These are phyloP conservation scores for Leptinotarsa lineolata DNA, from an alignment of 1,140 invertebrate species.

Conservation along the genomic window DNA sequence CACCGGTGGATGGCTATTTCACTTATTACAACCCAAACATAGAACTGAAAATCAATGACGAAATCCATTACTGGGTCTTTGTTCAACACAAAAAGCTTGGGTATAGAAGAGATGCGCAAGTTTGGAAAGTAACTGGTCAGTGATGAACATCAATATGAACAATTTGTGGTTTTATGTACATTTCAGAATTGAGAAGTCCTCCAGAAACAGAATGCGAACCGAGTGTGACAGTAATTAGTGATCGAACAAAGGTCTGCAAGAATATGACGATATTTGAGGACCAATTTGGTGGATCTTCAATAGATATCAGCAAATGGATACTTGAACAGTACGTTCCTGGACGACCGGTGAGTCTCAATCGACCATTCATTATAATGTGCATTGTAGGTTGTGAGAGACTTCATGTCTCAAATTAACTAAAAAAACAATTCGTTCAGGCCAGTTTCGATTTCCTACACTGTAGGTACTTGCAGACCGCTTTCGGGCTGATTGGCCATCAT, in stretches of 20 bases:
- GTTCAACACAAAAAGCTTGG: slow-evolving; percentile 48
- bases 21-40: slow-evolving; percentile 41
- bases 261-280: slow-evolving; percentile 45
- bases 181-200: not conserved
- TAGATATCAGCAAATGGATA: slow-evolving; percentile 42
- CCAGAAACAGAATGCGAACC: slow-evolving; percentile 3
- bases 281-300: slow-evolving; percentile 33
- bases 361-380: not conserved
- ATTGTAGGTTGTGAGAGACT: no score
- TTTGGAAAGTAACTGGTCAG: slow-evolving; percentile 46
- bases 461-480: no score
- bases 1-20: slow-evolving; percentile 43
- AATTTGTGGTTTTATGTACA: not conserved
- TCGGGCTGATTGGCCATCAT: no score
- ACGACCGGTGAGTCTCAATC: slow-evolving; percentile 16
- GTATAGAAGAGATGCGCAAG: slow-evolving; percentile 44
- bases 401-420: no score
- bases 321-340: slow-evolving; percentile 42
- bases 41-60: slow-evolving; percentile 44
- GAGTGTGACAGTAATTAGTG: slow-evolving; percentile 20
- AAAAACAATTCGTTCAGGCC: no score
- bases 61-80: slow-evolving; percentile 51
- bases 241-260: slow-evolving; percentile 34
- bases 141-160: not conserved
- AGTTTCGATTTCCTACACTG: no score